Conservation (phyloP, 2,888 invertebrate genomes). For the Teleiodes luculella region DNA sequence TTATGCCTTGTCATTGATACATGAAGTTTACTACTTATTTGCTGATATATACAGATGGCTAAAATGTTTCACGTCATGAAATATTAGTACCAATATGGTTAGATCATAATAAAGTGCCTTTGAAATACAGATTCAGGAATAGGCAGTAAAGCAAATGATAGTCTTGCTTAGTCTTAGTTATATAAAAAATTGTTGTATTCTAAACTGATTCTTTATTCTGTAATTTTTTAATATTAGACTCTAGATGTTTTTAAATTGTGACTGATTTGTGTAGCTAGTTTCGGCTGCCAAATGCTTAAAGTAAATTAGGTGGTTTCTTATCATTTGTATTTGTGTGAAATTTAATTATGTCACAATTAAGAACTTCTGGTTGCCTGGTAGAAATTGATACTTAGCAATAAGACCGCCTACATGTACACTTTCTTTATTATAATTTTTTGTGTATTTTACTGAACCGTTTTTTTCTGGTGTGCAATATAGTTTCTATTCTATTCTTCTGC, state of each 20-base stretch:
- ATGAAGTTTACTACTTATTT: background rate
- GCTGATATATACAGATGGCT: too few relatives aligned
- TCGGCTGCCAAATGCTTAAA: background rate
- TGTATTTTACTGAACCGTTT: too few relatives aligned
- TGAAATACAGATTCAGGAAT: constrained; percentile 14
- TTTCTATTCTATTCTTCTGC: too few relatives aligned
- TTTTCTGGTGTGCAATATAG: too few relatives aligned
- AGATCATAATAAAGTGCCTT: constrained; percentile 38
- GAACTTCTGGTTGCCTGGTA: too few relatives aligned
- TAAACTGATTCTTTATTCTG: background rate
- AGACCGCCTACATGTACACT: too few relatives aligned
- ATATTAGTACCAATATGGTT: too few relatives aligned
- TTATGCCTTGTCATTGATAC: background rate
- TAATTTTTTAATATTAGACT: background rate
- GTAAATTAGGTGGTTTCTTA: background rate
- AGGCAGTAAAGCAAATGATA: background rate
- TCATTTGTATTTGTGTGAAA: background rate
- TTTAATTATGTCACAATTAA: background rate
- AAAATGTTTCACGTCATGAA: too few relatives aligned
- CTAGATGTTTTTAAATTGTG: background rate
- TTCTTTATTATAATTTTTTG: too few relatives aligned
- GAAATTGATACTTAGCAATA: too few relatives aligned
- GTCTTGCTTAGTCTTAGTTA: constrained; percentile 12
- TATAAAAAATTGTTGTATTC: constrained; percentile 7
- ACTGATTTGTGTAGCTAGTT: background rate